Conservation (phyloP, 2,113 vertebrate species). For the Psephotus haematonotus region DNA sequence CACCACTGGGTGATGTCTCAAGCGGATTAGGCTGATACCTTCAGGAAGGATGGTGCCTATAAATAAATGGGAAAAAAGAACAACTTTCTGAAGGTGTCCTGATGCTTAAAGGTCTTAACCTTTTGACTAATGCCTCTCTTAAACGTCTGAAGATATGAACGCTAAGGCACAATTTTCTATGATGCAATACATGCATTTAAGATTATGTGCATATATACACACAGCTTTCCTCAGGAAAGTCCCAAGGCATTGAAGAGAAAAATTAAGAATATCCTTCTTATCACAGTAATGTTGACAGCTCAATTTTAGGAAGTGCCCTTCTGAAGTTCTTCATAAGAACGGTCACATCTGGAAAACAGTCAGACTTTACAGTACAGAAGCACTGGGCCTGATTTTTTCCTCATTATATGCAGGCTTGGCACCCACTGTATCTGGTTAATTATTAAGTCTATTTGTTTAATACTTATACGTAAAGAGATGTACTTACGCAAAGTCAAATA, state of each 20-base stretch:
- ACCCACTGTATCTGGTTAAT: not conserved
- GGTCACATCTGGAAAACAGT: not conserved
- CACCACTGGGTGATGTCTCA: not conserved
- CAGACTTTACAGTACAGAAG: not conserved
- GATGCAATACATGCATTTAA: not conserved
- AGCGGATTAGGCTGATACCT: not conserved
- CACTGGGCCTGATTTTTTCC: not conserved
- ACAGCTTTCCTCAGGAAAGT: not conserved
- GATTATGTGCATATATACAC: not conserved
- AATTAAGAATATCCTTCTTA: not conserved
- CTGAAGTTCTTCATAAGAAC: not conserved
- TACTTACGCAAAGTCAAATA: not conserved
- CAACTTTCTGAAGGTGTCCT: not conserved
- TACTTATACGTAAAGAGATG: not conserved
- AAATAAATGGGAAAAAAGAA: not conserved
- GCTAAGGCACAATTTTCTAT: not conserved
- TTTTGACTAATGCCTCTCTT: not conserved
- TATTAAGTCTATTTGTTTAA: not conserved
- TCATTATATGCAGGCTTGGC: not conserved
- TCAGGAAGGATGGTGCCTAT: not conserved
- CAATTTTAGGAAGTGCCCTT: not conserved
- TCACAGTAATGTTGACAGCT: not conserved
- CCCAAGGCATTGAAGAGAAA: not conserved
- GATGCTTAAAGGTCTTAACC: not conserved
- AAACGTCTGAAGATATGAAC: accelerated